phyloP scores from a whole-genome alignment of 2,888 invertebrate genomes.

The Lordiphosa fenestrarum region DNA sequence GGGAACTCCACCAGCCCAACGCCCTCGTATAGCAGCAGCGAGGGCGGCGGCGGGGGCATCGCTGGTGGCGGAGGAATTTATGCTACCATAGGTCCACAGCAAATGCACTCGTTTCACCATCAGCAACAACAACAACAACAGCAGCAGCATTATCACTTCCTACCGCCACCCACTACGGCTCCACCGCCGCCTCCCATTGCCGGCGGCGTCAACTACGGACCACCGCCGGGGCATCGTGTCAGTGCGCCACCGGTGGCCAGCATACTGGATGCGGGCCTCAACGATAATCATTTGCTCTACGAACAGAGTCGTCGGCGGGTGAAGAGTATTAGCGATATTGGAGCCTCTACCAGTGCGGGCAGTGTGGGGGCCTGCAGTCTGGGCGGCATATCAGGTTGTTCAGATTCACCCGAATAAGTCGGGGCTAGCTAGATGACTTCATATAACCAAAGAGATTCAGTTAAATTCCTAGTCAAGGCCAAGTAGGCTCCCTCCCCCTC shows the following conservation, averaged over 20 bases:
- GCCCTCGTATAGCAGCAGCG: slow-evolving; percentile 81
- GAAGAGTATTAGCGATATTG: slow-evolving; percentile 80
- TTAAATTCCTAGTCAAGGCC: slow-evolving; percentile 7
- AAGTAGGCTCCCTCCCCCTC: no score
- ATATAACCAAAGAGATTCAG: slow-evolving; percentile 38
- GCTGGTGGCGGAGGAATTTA: slow-evolving; percentile 80
- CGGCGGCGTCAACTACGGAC: slow-evolving; percentile 52
- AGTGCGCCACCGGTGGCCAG: slow-evolving; percentile 78
- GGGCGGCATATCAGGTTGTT: slow-evolving; percentile 68
- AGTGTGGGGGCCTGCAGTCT: slow-evolving; percentile 59
- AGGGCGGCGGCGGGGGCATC: slow-evolving; percentile 77
- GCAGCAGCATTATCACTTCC: slow-evolving; percentile 55
- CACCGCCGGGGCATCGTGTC: slow-evolving; percentile 77
- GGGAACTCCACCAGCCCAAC: slow-evolving; percentile 81
- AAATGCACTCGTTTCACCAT: slow-evolving; percentile 45
- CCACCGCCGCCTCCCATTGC: slow-evolving; percentile 75
- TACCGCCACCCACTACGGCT: slow-evolving; percentile 78
- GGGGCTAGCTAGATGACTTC: slow-evolving; percentile 14
- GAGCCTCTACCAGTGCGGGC: slow-evolving; percentile 67
- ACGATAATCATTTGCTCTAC: slow-evolving; percentile 73
- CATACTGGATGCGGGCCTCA: slow-evolving; percentile 46
- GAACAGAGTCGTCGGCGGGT: slow-evolving; percentile 79
- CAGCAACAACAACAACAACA: slow-evolving; percentile 30
- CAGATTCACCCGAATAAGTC: slow-evolving; percentile 75
- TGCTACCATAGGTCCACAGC: slow-evolving; percentile 78